phyloP scores from a whole-genome alignment of 2,113 vertebrate species.

The Coreoperca whiteheadi region DNA sequence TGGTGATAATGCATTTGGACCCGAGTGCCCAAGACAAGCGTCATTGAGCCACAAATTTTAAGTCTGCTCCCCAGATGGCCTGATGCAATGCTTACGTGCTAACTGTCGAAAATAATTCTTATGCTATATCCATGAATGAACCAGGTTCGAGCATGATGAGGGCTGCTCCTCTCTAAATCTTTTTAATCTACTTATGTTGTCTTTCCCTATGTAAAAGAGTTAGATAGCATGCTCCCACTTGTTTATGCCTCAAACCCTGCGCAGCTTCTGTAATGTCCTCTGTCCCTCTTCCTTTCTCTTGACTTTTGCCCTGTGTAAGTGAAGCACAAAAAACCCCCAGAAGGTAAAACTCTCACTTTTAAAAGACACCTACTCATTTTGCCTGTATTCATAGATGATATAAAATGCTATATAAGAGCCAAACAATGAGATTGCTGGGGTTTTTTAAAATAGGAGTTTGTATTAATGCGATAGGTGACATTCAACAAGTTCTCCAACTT shows the following conservation, averaged over 20 bases:
- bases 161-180: neutral
- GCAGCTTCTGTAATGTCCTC: neutral
- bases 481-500: no score
- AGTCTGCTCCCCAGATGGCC: neutral
- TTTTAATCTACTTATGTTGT: slow-evolving; percentile 21
- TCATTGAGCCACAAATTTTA: slow-evolving; percentile 43
- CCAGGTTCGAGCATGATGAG: neutral
- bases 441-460: no score
- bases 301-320: neutral
- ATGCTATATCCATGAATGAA: neutral
- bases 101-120: neutral
- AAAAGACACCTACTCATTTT: slow-evolving; percentile 45
- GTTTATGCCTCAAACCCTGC: slow-evolving; percentile 36
- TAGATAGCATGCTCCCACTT: neutral
- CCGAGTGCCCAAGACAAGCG: neutral
- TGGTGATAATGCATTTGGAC: slow-evolving; percentile 11
- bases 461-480: no score
- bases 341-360: slow-evolving; percentile 39
- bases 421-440: neutral
- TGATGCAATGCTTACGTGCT: neutral
- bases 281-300: neutral
- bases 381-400: neutral
- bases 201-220: neutral
- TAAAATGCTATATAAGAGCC: neutral
- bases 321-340: no score